A percentile compares a stretch with the other conserved stretches of the same genome.
Evolutionary conservation across 1,140 invertebrate genomes (phyloP).

Genomic region (Pseudomyrmex sp.): DNA sequence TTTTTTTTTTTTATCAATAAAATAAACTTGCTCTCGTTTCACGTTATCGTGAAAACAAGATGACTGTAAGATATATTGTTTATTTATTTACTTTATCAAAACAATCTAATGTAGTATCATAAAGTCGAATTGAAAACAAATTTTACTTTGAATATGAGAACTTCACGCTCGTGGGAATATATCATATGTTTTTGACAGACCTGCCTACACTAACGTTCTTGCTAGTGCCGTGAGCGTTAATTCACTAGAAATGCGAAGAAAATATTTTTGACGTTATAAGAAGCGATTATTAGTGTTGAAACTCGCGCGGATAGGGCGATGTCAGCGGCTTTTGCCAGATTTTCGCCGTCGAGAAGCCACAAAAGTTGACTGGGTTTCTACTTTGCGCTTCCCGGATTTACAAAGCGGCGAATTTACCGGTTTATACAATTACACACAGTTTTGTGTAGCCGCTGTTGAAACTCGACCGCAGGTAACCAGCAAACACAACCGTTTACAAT

Average conservation of each 20-base stretch:
- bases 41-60: background rate
- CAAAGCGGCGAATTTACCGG: slow-evolving; percentile 28
- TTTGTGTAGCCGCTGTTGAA: slow-evolving; percentile 19
- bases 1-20: too few species aligned
- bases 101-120: too few species aligned
- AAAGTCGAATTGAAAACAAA: too few species aligned
- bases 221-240: too few species aligned
- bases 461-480: slow-evolving; percentile 29
- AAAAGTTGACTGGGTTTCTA: slow-evolving; percentile 17
- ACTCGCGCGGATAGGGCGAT: background rate
- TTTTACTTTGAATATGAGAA: too few species aligned
- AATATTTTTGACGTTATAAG: background rate
- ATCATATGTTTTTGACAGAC: too few species aligned
- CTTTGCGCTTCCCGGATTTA: background rate
- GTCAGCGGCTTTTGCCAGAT: background rate
- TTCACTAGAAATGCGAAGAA: too few species aligned
- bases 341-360: background rate
- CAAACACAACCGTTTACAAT: slow-evolving; percentile 20
- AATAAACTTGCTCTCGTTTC: too few species aligned
- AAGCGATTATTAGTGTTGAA: background rate
- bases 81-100: background rate
- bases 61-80: background rate
- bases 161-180: too few species aligned
- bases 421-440: slow-evolving; percentile 39
- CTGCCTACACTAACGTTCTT: too few species aligned